phyloP scores from a whole-genome alignment of 2,113 vertebrate genomes.

The Meles meles region DNA sequence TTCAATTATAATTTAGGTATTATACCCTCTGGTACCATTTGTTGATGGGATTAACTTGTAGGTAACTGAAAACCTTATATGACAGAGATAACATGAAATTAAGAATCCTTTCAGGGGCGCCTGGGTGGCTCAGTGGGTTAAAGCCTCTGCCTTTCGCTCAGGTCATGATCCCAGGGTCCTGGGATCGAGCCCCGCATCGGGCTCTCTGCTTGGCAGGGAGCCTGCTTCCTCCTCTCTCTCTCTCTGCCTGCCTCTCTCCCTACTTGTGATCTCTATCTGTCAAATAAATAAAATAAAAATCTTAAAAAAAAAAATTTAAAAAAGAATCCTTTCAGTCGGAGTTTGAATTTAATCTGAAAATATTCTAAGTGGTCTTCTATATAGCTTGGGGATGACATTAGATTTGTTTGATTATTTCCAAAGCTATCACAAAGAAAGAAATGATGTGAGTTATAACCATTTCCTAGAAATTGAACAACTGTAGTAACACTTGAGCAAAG shows the following conservation, averaged over 20 bases:
- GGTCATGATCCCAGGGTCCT: too few species aligned
- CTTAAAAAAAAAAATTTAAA: too few species aligned
- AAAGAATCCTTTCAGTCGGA: not conserved
- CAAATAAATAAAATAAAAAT: too few species aligned
- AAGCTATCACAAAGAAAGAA: not conserved
- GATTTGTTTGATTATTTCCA: not conserved
- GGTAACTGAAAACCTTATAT: not conserved
- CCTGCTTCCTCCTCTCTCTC: too few species aligned
- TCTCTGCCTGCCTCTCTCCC: too few species aligned
- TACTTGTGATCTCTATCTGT: too few species aligned
- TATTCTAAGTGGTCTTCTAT: not conserved
- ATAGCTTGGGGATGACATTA: not conserved
- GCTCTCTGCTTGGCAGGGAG: too few species aligned
- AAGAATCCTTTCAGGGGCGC: not conserved
- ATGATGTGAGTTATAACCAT: not conserved
- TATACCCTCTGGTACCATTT: not conserved
- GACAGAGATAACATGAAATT: not conserved
- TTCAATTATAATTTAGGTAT: not conserved
- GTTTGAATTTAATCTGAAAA: not conserved
- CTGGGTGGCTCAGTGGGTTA: too few species aligned
- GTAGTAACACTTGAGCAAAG: not conserved
- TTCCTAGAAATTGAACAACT: not conserved
- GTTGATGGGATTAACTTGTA: not conserved
- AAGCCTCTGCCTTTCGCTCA: too few species aligned
- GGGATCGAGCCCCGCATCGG: too few species aligned